These are phyloP conservation scores for Bradypodion ventrale DNA, from an alignment of 2,797 vertebrate genomes.

Conservation along the genomic window DNA sequence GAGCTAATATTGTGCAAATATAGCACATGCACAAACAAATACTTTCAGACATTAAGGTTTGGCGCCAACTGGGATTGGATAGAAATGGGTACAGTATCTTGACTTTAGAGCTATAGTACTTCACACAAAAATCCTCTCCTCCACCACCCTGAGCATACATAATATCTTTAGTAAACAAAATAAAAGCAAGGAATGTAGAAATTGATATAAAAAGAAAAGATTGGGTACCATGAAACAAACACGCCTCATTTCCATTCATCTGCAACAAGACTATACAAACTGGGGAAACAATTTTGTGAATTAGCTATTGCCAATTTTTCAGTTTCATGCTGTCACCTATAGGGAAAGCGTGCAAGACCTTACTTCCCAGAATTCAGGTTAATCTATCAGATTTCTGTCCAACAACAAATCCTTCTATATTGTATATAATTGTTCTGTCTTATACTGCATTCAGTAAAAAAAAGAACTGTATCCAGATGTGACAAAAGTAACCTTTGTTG, in stretches of 20 bases:
- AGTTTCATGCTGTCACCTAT: background rate
- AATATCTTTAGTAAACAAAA: background rate
- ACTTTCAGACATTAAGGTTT: no score
- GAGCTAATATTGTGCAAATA: no score
- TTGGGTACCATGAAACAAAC: background rate
- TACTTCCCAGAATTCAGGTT: conserved; percentile 2
- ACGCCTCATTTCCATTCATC: background rate
- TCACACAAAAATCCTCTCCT: no score
- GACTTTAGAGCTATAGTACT: no score
- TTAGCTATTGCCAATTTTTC: background rate
- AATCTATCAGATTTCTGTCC: conserved; percentile 2
- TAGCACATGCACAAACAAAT: no score
- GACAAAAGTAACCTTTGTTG: conserved; percentile 30
- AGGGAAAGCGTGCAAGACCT: background rate
- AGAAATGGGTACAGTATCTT: no score
- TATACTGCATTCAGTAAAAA: conserved; percentile 46
- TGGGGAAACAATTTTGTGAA: background rate
- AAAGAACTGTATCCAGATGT: conserved; percentile 40
- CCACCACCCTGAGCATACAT: background rate
- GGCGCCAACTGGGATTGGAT: no score
- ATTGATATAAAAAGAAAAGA: background rate
- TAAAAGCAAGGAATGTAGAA: background rate
- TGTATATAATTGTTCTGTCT: conserved; percentile 46
- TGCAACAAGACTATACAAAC: background rate
- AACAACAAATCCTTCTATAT: conserved; percentile 68